Evolutionary conservation across 2,797 vertebrate species (phyloP), one percentile per base, ranked within the genome.

Genomic region (Darevskia mixta): DNA sequence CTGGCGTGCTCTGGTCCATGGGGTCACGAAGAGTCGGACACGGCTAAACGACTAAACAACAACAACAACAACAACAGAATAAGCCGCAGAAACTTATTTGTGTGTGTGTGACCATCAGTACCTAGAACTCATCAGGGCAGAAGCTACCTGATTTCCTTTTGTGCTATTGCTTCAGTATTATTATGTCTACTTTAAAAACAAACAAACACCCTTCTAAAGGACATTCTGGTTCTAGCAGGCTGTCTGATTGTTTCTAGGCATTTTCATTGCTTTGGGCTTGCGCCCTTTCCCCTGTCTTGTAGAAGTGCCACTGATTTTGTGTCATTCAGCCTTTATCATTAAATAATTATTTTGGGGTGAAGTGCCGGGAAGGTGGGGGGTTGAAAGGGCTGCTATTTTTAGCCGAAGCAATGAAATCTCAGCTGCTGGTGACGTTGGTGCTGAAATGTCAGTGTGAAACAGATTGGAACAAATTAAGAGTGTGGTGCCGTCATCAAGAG

Each of bases 371-470:
- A 32, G 71, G n/a, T 2, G 35, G 49, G 49, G 91, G 88, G 91
- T 91, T 91, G 94, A 35, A 88, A 94, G 87, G 90, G 85, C 87
- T 93, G 92, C 94, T 96, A 95, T 96, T 95, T 95, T 96, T 95
- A 95, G 95, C 90, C 87, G 82, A 91, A 94, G 95, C 94, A 95
- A 94, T 95, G 93, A 95, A 96, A 95, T 95, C 93, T 95, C 91
- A 93, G 91, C 91, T 86, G 92, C 94, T 94, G 89, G 90, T 95
- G 95, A 95, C 94, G 95, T 95, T 86, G 91, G 94, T 95, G 90
- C 93, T 92, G 88, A 96, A 96, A 96, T 96, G 95, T 95, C 95
- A 96, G 94, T 55, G 89, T 93, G 95, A 95, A 96, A 89, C 94
- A 85, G 94, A 89, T 95, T 95, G 95, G 95, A 95, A 95, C 94